These are phyloP conservation scores for Acanthopagrus latus DNA, from an alignment of 2,797 vertebrate species.

Conservation along the genomic window DNA sequence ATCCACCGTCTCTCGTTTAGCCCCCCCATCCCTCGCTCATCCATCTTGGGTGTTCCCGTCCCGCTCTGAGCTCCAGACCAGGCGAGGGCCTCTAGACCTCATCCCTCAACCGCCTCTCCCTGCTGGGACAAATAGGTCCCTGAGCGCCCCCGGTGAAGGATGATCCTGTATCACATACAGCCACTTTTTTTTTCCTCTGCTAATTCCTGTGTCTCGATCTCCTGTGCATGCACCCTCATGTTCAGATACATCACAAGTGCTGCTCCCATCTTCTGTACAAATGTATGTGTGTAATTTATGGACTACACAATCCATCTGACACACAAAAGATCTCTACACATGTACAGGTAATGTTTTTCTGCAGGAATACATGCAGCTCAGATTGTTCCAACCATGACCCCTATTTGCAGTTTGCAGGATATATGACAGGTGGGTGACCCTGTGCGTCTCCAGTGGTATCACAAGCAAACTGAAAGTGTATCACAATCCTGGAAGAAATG, in stretches of 20 bases:
- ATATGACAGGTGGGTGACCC: conserved; percentile 9
- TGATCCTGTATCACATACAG: conserved; percentile 48
- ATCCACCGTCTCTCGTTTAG: conserved; percentile 66
- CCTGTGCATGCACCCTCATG: conserved; percentile 24
- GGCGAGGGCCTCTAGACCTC: conserved; percentile 48
- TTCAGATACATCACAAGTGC: conserved; percentile 42
- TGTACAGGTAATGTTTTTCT: not conserved
- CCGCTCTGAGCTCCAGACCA: conserved; percentile 63
- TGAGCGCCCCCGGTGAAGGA: conserved; percentile 60
- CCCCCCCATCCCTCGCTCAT: conserved; percentile 48
- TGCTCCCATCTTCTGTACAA: not conserved
- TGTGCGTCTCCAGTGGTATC: not conserved
- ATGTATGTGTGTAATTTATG: not conserved
- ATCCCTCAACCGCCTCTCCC: conserved; percentile 73
- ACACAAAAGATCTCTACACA: not conserved
- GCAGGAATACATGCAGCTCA: not conserved
- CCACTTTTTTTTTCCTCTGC: conserved; percentile 26
- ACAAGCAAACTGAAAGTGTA: not conserved
- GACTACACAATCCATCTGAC: not conserved
- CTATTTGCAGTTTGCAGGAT: conserved; percentile 11
- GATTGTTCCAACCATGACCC: conserved; percentile 11
- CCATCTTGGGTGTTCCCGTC: conserved; percentile 75
- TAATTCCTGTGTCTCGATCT: conserved; percentile 37
- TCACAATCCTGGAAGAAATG: conserved; percentile 4
- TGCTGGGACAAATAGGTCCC: conserved; percentile 76